phyloP scores from a whole-genome alignment of 2,797 vertebrate genomes.

The Melanogrammus aeglefinus region DNA sequence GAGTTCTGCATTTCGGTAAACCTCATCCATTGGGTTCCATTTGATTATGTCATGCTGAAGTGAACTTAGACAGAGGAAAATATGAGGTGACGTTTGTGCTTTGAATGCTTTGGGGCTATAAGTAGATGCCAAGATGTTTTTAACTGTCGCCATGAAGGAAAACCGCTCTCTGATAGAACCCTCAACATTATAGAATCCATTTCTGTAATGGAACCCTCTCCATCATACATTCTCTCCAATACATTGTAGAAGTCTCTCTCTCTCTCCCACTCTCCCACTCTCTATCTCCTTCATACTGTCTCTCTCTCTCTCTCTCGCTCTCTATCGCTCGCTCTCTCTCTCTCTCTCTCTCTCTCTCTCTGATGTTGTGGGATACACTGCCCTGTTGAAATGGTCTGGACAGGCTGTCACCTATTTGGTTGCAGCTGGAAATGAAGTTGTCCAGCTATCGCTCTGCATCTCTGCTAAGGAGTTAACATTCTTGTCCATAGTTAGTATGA shows the following conservation, averaged over 20 bases:
- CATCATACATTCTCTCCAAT: background rate
- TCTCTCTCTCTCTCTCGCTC: background rate
- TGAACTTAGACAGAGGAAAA: too few species aligned
- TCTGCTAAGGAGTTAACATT: background rate
- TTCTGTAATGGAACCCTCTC: background rate
- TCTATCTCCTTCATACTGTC: background rate
- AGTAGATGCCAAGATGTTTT: background rate
- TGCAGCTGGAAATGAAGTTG: background rate
- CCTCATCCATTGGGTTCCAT: too few species aligned
- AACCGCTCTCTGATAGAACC: background rate
- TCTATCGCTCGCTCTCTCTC: background rate
- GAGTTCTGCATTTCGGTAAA: background rate
- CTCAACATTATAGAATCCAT: background rate
- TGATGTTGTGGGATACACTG: background rate
- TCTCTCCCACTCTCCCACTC: too few species aligned
- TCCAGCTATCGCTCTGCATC: background rate
- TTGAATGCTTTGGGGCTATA: background rate
- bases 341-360: background rate
- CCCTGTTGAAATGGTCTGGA: background rate
- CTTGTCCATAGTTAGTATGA: background rate
- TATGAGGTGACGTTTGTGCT: too few species aligned
- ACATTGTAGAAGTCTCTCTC: background rate
- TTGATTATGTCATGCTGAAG: too few species aligned
- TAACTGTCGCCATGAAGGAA: background rate
- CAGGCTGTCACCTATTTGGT: background rate